Evolutionary conservation across 2,888 invertebrate genomes (phyloP).

Genomic region (Apamea monoglypha): DNA sequence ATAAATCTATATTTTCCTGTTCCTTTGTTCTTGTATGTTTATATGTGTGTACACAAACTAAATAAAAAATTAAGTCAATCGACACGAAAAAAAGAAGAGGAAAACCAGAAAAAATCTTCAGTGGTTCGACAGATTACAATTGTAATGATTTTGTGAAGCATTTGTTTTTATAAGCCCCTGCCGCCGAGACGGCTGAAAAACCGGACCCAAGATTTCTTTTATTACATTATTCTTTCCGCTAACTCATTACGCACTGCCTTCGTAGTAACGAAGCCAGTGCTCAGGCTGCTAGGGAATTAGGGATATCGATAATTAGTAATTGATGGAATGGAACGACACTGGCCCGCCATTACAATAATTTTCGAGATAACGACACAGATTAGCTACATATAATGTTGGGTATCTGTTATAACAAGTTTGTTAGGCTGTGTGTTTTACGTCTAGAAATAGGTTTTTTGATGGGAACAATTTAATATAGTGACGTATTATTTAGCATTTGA

Average conservation of each 20-base stretch:
- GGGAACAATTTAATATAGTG: not conserved
- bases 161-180: constrained; percentile 8
- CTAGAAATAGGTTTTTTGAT: not conserved
- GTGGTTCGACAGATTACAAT: not conserved
- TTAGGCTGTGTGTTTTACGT: constrained; percentile 7
- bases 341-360: constrained; percentile 61
- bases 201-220: constrained; percentile 14
- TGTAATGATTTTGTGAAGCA: not conserved
- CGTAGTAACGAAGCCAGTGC: constrained; percentile 45
- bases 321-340: constrained; percentile 63
- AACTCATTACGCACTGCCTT: constrained; percentile 36
- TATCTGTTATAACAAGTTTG: constrained; percentile 28
- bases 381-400: constrained; percentile 49
- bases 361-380: constrained; percentile 58
- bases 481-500: not conserved
- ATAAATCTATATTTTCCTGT: not conserved
- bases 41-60: not conserved
- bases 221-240: constrained; percentile 35
- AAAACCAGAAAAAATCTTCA: not conserved
- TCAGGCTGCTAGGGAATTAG: constrained; percentile 24
- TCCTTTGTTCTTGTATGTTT: not conserved
- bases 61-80: not conserved
- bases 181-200: not conserved
- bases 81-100: not conserved
- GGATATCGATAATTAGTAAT: constrained; percentile 64